These are phyloP conservation scores for Pharmacophagus antenor DNA, from an alignment of 2,888 invertebrate genomes.

Conservation along the genomic window DNA sequence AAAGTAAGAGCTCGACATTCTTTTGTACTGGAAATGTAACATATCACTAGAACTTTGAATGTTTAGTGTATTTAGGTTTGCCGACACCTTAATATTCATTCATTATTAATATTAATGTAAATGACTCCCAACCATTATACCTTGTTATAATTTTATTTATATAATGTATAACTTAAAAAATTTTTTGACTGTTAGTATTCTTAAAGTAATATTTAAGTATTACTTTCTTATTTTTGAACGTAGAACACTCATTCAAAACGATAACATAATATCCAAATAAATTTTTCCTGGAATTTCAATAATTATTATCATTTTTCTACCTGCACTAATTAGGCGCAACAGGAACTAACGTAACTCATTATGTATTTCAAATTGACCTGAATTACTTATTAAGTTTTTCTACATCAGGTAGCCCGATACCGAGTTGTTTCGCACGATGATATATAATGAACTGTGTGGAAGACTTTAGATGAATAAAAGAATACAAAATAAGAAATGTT, in stretches of 20 bases:
- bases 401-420: constrained; percentile 49
- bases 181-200: no score
- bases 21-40: no score
- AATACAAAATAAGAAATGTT: constrained; percentile 37
- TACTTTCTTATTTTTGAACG: no score
- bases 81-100: not conserved
- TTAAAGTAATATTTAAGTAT: no score
- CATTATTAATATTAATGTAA: no score
- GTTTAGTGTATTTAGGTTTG: not conserved
- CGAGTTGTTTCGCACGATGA: constrained; percentile 49
- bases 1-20: not conserved
- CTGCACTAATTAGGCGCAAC: constrained; percentile 19
- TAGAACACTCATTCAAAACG: no score
- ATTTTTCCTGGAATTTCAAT: not conserved
- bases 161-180: no score
- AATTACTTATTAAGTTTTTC: constrained; percentile 45
- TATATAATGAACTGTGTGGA: constrained; percentile 39
- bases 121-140: no score
- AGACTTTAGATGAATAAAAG: constrained; percentile 40
- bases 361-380: constrained; percentile 38
- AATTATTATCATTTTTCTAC: constrained; percentile 9
- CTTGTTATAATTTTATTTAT: no score
- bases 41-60: not conserved
- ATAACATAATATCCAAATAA: no score
- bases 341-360: constrained; percentile 38